phyloP scores from a whole-genome alignment of 2,888 invertebrate genomes.

The Stenurella melanura region DNA sequence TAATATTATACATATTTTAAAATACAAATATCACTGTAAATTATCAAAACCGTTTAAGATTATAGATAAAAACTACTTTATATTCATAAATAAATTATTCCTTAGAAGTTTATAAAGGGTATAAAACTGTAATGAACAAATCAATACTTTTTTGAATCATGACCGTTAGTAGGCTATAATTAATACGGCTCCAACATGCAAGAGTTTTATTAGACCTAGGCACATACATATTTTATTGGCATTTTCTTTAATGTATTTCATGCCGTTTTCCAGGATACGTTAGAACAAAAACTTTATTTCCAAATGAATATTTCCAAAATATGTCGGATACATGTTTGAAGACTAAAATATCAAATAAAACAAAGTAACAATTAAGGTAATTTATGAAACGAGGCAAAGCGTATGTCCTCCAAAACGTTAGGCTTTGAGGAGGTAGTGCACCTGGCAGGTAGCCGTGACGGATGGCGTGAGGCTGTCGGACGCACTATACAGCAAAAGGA shows the following conservation, averaged over 20 bases:
- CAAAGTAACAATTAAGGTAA: no score
- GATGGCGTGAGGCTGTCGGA: no score
- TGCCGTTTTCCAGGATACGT: no score
- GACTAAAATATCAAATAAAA: no score
- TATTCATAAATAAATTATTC: conserved; percentile 13
- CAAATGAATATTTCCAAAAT: no score
- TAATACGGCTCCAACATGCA: conserved; percentile 35
- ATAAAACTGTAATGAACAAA: conserved; percentile 16
- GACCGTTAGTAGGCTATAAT: conserved; percentile 18
- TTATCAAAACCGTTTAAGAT: not conserved
- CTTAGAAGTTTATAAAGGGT: not conserved
- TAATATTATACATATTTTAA: not conserved
- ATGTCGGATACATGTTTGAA: no score
- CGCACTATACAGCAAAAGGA: no score
- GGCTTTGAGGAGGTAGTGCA: no score
- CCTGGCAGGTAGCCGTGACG: no score
- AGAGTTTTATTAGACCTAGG: conserved; percentile 25
- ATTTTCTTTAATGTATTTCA: not conserved
- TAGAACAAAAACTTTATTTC: no score
- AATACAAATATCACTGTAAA: not conserved
- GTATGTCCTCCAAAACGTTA: no score
- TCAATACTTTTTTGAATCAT: conserved; percentile 35
- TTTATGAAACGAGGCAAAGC: no score
- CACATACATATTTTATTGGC: conserved; percentile 14
- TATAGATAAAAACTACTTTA: conserved; percentile 1